Base-by-base conservation (phyloP, 1,140 invertebrate species). In the Apis florea region DNA sequence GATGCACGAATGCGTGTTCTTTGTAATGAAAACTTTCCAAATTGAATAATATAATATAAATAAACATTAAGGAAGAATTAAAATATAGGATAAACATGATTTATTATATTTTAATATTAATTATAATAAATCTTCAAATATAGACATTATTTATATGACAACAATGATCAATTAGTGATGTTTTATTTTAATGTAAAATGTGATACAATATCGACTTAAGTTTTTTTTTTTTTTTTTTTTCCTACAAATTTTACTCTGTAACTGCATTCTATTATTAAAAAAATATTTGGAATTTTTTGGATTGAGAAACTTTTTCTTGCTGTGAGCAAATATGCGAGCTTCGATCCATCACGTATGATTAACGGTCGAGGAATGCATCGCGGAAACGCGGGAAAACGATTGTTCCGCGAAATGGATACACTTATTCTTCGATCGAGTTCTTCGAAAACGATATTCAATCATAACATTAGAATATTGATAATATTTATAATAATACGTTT, bases 311-410 rank as follows among this genome's bases (percentile, higher is more conserved):
- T 72, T 21, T 67, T 49, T 68, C 49, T 24, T 24, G 1, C 13
- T 47, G 13, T 2, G 40, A 24, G 70, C 21, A 61, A 26, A 61
- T 61, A 56, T n/a, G 49, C n/a, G 1, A n/a, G 68, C 9, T 58
- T 40, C 69, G 26, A 56, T 67, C 1, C 5, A 26, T 56, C 59
- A 5, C n/a, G 53, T 21, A 5, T 74, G 79, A 74, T 80, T 67
- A 75, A 80, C 10, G 31, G 31, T 49, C 8, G 71, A 58, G 47
- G 71, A 58, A 80, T 58, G 61, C 61, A 63, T 5, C 5, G 24
- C 53, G 63, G 71, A 80, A 80, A 80, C 79, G 71, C 71, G 79
- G 79, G 71, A 80, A 79, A 80, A 67, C 71, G 71, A 80, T 80
- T 67, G 79, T 80, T 80, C 19, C 53, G 51, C 12, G 53, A 66